phyloP scores from a whole-genome alignment of 2,113 vertebrate species.

The Australoheros scitulus region DNA sequence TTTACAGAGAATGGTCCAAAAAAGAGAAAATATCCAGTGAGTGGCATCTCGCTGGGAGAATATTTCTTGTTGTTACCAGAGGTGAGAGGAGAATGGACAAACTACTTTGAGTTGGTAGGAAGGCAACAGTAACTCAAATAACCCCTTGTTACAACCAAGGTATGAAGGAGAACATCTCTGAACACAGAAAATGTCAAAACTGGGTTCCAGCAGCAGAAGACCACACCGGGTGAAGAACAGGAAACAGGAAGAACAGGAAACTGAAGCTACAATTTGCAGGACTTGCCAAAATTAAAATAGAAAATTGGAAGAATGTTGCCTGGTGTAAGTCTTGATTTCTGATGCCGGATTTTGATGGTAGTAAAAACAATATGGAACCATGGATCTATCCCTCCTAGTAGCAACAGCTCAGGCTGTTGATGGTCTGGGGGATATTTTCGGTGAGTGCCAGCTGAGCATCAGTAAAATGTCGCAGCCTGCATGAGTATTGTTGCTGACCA shows the following conservation, averaged over 20 bases:
- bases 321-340: background rate
- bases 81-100: background rate
- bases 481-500: background rate
- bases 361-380: background rate
- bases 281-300: no score
- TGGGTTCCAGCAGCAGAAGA: background rate
- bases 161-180: background rate
- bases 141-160: background rate
- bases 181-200: no score
- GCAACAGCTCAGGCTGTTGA: background rate
- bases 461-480: background rate
- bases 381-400: background rate
- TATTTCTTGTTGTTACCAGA: background rate
- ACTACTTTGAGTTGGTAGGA: slow-evolving; percentile 1
- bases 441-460: background rate
- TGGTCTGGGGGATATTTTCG: background rate
- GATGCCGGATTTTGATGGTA: background rate
- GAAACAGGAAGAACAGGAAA: no score
- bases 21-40: background rate
- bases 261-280: no score
- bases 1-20: background rate
- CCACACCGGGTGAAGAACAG: background rate
- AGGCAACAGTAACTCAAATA: background rate
- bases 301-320: background rate
- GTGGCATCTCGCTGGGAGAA: background rate